A percentile compares a stretch with the other conserved stretches of the same genome.
These are phyloP conservation scores for Pomacea maculata DNA, from an alignment of 1,140 invertebrate species.

Conservation along the genomic window DNA sequence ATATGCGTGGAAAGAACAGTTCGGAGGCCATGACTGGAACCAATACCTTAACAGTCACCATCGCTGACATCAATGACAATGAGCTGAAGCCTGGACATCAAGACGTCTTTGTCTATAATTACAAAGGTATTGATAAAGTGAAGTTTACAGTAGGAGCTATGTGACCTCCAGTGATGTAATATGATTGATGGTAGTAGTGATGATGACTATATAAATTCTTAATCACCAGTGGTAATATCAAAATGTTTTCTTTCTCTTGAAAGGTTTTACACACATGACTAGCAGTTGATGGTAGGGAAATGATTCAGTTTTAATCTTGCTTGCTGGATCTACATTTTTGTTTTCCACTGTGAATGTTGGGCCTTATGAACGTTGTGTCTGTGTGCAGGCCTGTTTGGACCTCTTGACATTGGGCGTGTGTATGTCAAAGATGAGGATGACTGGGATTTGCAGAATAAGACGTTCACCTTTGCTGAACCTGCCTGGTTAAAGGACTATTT, in stretches of 20 bases:
- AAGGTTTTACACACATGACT: no score
- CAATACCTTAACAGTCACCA: conserved; percentile 92
- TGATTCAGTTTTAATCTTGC: no score
- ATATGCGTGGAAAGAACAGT: conserved; percentile 51
- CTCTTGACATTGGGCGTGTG: conserved; percentile 92
- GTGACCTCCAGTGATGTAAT: neutral
- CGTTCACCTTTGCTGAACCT: conserved; percentile 70
- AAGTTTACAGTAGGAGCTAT: neutral
- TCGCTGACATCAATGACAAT: conserved; percentile 97
- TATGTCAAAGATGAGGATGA: conserved; percentile 97
- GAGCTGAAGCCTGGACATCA: conserved; percentile 96
- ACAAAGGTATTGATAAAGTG: conserved; percentile 73
- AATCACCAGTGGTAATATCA: no score
- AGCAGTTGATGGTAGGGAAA: no score
- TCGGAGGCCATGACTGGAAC: conserved; percentile 80
- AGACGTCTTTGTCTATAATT: conserved; percentile 97
- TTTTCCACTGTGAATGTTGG: no score
- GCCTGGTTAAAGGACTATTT: conserved; percentile 32
- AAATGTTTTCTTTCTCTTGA: no score
- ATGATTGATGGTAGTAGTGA: neutral
- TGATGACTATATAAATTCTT: no score
- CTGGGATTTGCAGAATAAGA: conserved; percentile 97
- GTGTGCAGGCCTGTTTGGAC: conserved; percentile 82
- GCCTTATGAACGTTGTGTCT: neutral
- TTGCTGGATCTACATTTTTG: no score